These are phyloP conservation scores for Ciconia maguari DNA, from an alignment of 2,113 vertebrate genomes.

Conservation along the genomic window DNA sequence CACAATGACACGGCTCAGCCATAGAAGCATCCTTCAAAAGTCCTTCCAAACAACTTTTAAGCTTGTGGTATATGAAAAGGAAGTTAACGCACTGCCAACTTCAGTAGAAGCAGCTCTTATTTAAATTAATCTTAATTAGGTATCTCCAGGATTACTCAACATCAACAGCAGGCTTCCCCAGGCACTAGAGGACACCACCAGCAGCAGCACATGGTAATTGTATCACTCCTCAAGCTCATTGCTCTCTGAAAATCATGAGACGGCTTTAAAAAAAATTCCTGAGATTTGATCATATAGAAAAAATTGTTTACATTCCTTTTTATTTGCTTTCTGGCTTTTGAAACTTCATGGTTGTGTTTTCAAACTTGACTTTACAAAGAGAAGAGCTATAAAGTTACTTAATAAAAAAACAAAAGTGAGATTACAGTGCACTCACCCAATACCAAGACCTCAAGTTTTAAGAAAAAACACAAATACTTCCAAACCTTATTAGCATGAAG, in stretches of 20 bases:
- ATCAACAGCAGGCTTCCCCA: neutral
- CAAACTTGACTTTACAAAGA: neutral
- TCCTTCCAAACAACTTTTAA: neutral
- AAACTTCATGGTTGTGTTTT: neutral
- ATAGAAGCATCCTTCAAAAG: neutral
- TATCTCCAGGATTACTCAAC: neutral
- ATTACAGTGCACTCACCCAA: rapidly evolving
- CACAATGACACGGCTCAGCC: neutral
- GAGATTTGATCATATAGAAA: rapidly evolving
- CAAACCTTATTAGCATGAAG: neutral
- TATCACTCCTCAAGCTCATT: neutral
- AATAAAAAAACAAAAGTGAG: neutral
- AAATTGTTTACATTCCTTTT: neutral
- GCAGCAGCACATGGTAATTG: rapidly evolving
- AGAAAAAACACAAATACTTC: neutral
- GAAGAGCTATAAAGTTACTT: neutral
- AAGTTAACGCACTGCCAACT: rapidly evolving
- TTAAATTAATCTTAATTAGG: neutral
- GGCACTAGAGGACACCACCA: neutral
- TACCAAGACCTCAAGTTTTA: neutral
- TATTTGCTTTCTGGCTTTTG: neutral
- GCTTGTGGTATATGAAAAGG: neutral
- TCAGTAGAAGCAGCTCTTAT: neutral
- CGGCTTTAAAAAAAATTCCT: neutral
- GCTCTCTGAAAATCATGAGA: neutral